Evolutionary conservation across 2,797 vertebrate genomes (phyloP), one percentile per base, ranked within the genome.

Genomic region (Brachyrhaphis roseni): DNA sequence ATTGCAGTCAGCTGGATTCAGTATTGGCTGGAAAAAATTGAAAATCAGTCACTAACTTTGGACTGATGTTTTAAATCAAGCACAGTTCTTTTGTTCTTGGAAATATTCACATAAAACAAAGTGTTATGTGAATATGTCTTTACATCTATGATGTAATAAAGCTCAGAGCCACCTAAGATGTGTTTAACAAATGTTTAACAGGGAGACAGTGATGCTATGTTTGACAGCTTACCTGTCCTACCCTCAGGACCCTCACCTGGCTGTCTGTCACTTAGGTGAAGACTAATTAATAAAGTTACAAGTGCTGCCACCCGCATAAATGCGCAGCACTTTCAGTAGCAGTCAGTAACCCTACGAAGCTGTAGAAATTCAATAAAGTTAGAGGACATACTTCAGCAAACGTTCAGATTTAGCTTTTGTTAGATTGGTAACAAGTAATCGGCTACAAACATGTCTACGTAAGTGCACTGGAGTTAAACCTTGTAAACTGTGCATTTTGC

Each of bases 221-320:
- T 46, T 73, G 78, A 39, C 72, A 31, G 34, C 26, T 47, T 59
- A 79, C 72, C 72, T 53, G 72, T 68, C 59, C 70, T 68, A 80
- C 59, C 72, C 47, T 75, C 18, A 53, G 72, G 72, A 68, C 78
- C 36, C 51, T 41, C 64, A 45, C 47, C 39, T 70, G 68, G 36
- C 47, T 66, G 36, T 64, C 34, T 47, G 72, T 51, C 12, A 6
- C 72, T 43, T 68, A 68, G 34, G 72, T 74, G 72, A 66, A 28
- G 57, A 74, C 78, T 74, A 79, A 79, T 79, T 79, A 79, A 53
- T 62, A 34, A 74, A 78, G 66, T 72, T 57, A 72, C 66, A 78
- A 64, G 34, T 51, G 71, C 71, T 79, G 70, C 55, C 18, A 72
- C 70, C 53, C 62, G 70, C 55, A 64, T 71, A 75, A 68, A 72